Conservation (phyloP, 2,113 vertebrate genomes). For the Erinaceus europaeus region DNA sequence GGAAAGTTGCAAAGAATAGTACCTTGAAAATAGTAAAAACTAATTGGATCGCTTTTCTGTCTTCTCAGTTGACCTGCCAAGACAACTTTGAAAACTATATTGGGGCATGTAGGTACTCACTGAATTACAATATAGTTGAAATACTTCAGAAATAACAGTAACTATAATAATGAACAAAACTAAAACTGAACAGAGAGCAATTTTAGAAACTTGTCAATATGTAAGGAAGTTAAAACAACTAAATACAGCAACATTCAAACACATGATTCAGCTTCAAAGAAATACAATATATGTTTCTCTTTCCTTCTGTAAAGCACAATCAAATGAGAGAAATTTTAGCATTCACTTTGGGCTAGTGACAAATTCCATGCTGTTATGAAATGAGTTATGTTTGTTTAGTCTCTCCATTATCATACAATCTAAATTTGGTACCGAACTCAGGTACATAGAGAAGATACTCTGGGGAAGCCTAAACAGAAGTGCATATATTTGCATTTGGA, state of each 20-base stretch:
- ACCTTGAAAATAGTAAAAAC: neutral
- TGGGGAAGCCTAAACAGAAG: neutral
- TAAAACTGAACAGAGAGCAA: neutral
- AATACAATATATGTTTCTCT: neutral
- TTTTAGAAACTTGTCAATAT: neutral
- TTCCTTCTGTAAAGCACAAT: neutral
- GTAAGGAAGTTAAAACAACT: neutral
- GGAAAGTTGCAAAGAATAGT: neutral
- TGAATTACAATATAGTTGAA: neutral
- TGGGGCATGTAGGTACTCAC: neutral
- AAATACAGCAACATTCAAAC: neutral
- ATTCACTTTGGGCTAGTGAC: neutral
- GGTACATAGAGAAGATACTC: neutral
- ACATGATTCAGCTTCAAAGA: neutral
- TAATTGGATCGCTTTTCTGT: neutral
- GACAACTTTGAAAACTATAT: neutral
- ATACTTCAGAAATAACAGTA: neutral
- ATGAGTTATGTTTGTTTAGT: neutral
- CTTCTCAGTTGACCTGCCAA: neutral
- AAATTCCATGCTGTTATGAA: neutral
- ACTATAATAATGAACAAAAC: neutral
- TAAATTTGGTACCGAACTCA: neutral
- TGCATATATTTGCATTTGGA: neutral
- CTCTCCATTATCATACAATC: neutral
- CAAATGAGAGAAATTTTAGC: neutral